Conservation (phyloP, 1,140 invertebrate species). For the Vanessa atalanta region DNA sequence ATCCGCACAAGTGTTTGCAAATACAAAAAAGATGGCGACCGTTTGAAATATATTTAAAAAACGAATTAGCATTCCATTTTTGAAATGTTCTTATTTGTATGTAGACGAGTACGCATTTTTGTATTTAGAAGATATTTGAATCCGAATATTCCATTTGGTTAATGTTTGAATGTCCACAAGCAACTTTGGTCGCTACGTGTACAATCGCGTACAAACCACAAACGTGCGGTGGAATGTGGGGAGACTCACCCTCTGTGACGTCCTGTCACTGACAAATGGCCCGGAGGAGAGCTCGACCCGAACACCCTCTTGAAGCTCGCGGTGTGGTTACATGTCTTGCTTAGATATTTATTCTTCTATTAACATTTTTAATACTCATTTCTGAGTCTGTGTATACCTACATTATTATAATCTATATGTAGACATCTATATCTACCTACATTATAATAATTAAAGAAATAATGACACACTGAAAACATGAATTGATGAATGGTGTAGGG, state of each 20-base stretch:
- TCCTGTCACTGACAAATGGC: constrained; percentile 79
- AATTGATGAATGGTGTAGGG: no score
- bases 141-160: background rate
- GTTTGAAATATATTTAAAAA: background rate
- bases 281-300: constrained; percentile 71
- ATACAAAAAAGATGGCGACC: background rate
- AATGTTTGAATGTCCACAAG: constrained; percentile 48
- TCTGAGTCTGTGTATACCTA: background rate
- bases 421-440: no score
- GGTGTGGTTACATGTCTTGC: constrained; percentile 48
- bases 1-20: background rate
- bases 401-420: no score
- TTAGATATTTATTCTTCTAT: constrained; percentile 27
- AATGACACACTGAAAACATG: no score
- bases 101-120: background rate
- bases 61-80: background rate
- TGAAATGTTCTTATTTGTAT: background rate
- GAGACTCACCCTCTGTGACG: constrained; percentile 56
- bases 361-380: background rate
- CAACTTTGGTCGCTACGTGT: constrained; percentile 41
- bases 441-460: no score
- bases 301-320: constrained; percentile 63
- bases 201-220: constrained; percentile 62
- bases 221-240: constrained; percentile 56
- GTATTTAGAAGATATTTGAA: background rate